Percentiles rank a stretch among this genome's conserved stretches.
These are phyloP conservation scores for Rhinichthys klamathensis DNA, from an alignment of 2,113 vertebrate species.

Conservation along the genomic window DNA sequence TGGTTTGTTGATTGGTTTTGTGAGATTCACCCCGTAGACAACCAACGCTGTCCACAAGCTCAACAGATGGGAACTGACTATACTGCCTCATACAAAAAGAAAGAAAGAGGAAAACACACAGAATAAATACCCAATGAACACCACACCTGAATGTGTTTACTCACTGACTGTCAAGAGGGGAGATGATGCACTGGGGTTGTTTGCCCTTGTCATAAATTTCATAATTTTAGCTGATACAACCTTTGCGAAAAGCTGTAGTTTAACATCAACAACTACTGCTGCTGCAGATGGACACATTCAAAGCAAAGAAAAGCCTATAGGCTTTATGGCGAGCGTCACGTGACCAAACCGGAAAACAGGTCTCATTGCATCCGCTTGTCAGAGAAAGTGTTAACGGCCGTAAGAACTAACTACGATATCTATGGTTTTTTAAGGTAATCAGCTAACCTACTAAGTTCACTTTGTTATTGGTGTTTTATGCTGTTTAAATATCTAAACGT, in stretches of 20 bases:
- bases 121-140: slow-evolving; percentile 10
- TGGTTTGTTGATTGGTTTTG: background rate
- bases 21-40: background rate
- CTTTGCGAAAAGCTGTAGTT: background rate
- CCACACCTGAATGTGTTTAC: slow-evolving; percentile 35
- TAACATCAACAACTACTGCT: slow-evolving; percentile 7
- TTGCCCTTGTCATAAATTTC: slow-evolving; percentile 8
- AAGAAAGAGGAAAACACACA: background rate
- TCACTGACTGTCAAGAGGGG: background rate
- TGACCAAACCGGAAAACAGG: no score
- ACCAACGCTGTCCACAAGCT: background rate
- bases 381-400: no score
- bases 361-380: no score
- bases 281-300: background rate
- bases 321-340: no score
- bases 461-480: no score
- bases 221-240: background rate
- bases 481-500: no score
- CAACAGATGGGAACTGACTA: background rate
- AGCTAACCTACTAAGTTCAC: no score
- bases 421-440: no score
- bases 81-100: background rate
- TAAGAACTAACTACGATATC: no score
- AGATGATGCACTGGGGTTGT: background rate
- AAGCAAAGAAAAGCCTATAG: background rate